Evolutionary conservation across 2,113 vertebrate species (phyloP), one percentile per base, ranked within the genome.

Genomic region (Aspiorhynchus laticeps): DNA sequence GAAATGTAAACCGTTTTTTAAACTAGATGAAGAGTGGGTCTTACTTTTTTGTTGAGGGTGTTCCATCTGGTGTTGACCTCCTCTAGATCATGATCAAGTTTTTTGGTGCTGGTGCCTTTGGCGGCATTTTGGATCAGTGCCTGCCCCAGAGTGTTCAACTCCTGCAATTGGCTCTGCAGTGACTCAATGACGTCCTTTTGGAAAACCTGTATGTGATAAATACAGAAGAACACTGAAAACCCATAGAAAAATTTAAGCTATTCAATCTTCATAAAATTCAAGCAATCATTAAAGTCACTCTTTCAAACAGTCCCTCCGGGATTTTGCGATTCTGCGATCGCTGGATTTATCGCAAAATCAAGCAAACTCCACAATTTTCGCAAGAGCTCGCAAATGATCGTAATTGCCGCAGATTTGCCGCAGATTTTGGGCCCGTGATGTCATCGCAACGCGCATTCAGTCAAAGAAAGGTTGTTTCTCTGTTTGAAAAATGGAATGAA

Each of bases 11-110:
- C n/a, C 1, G 24, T 36, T 79, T 56, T 21, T 12, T 4, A 41
- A n/a, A 36, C 28, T 31, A 31, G 3, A 19, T 79, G 0, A 80
- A 63, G 19, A 38, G 33, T 17, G 28, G 28, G 33, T 65, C n/a
- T 48, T 86, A 98, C 98, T 97, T 99, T 99, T 91, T 99, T 99
- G 92, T 97, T 98, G 87, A 99, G 96, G 15, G 96, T 97, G 90
- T 99, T 99, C 98, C 98, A 99, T 59, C 96, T 94, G 1, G 93
- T 88, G 86, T 96, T 98, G 90, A 96, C 93, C 26, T 95, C 95
- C 3, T 99, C 98, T 86, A 99, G 92, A 92, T 98, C 97, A 0
- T 88, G 95, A 85, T 99, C 98, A 38, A 99, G 95, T 71, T 91
- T 93, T 91, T 96, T 95, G 24, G 95, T 97, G 93, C 93, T 96